Evolutionary conservation across 2,888 invertebrate genomes (phyloP).

Genomic region (Tenthredo notha): DNA sequence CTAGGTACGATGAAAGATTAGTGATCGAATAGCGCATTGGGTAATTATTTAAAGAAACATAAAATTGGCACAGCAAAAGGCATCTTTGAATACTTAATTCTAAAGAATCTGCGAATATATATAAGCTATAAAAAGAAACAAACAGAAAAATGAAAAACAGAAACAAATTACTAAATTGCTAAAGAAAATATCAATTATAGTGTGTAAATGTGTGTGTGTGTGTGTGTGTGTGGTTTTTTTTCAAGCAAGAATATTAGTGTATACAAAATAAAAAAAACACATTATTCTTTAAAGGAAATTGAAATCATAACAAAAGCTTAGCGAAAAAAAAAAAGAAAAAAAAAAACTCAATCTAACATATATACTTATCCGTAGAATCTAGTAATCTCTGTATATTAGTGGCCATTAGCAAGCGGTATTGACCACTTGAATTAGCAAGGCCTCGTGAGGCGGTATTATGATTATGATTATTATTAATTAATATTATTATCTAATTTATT

Average conservation of each 20-base stretch:
- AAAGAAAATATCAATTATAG: constrained; percentile 15
- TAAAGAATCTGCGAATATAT: constrained; percentile 28
- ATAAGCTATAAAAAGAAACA: constrained; percentile 1
- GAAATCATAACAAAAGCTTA: neutral
- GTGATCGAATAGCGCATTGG: constrained; percentile 19
- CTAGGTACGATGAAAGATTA: neutral
- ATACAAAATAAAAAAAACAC: constrained; percentile 54
- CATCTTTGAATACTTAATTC: constrained; percentile 49
- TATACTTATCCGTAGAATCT: constrained; percentile 64
- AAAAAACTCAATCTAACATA: constrained; percentile 34
- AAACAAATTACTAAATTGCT: constrained; percentile 18
- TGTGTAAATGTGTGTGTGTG: too few relatives aligned
- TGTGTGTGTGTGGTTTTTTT: too few relatives aligned
- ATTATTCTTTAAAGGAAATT: constrained; percentile 53
- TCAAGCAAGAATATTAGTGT: neutral
- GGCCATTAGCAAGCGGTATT: constrained; percentile 46
- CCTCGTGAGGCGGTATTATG: constrained; percentile 76
- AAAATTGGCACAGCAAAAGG: constrained; percentile 55
- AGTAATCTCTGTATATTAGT: constrained; percentile 73
- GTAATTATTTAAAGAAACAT: constrained; percentile 43
- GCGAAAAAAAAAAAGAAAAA: constrained; percentile 30
- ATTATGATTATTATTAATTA: constrained; percentile 60
- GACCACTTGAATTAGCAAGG: constrained; percentile 64
- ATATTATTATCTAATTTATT: constrained; percentile 53
- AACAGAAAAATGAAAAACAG: neutral